Evolutionary conservation across 2,113 vertebrate species (phyloP).

Genomic region (Columba janthina): DNA sequence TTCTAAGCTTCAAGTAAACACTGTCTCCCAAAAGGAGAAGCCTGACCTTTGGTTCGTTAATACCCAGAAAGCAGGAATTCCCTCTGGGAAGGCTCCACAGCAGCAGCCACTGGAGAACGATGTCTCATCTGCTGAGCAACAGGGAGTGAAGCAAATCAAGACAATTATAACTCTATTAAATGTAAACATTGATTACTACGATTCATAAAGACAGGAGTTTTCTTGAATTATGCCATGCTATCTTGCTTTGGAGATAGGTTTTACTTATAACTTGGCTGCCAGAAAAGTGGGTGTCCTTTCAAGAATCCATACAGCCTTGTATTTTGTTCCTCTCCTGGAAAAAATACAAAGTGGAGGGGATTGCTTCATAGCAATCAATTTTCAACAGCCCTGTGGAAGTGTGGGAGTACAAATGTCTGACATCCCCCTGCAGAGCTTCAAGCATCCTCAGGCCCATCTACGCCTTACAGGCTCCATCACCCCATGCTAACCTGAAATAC

Average conservation of each 20-base stretch:
- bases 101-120: background rate
- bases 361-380: background rate
- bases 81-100: accelerated
- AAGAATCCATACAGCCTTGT: background rate
- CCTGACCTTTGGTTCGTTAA: background rate
- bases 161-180: background rate
- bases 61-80: background rate
- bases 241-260: background rate
- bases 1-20: background rate
- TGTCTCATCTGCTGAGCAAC: background rate
- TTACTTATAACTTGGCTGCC: background rate
- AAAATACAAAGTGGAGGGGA: background rate
- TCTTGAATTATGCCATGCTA: background rate
- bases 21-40: background rate
- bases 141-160: background rate
- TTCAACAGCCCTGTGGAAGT: background rate
- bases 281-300: background rate
- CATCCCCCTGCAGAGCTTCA: background rate
- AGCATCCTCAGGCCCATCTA: background rate
- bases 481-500: background rate
- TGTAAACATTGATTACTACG: background rate
- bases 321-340: background rate
- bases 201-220: background rate
- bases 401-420: background rate
- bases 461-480: background rate